Base-by-base conservation (phyloP, 30 jellyfish, hydroid and myxozoan genomes). In the Catostylus mosaicus region DNA sequence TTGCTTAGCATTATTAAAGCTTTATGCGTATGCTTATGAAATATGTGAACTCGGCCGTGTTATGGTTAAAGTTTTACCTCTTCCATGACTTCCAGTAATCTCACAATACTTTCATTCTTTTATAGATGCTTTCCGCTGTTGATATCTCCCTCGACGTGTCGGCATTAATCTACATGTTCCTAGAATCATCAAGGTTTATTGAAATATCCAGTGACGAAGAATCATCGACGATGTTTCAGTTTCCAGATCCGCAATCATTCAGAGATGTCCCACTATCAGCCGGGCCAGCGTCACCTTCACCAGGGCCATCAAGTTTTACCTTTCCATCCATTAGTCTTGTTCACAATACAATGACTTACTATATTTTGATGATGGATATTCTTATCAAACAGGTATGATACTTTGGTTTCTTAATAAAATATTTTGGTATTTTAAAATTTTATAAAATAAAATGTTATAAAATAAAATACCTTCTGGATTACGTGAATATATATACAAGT, bases 51-150 rank as follows among this genome's bases (percentile, higher is more conserved):
- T n/a, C n/a, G n/a, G n/a, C n/a, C n/a, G n/a, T n/a, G n/a, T n/a
- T n/a, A n/a, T n/a, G n/a, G n/a, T n/a, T n/a, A n/a, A n/a, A n/a
- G n/a, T n/a, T n/a, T n/a, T n/a, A n/a, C n/a, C n/a, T n/a, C n/a
- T n/a, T n/a, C n/a, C n/a, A n/a, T n/a, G n/a, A n/a, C n/a, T n/a
- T n/a, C n/a, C n/a, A n/a, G n/a, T n/a, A n/a, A n/a, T n/a, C n/a
- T n/a, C n/a, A n/a, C n/a, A n/a, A 30, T 63, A n/a, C 59, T 37
- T 26, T 12, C 31, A 6, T 11, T 18, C 30, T 37, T 30, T 90
- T 18, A 6, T 69, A 91, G 98, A 86, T 91, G 88, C 78, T 91
- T 40, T 91, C 96, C 4, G 85, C 94, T 73, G 80, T 91, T 30
- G 95, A 91, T 50, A 76, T 91, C 56, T 46, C 77, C 54, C 86